phyloP scores from a whole-genome alignment of 2,888 invertebrate species.

The Acronicta alni region DNA sequence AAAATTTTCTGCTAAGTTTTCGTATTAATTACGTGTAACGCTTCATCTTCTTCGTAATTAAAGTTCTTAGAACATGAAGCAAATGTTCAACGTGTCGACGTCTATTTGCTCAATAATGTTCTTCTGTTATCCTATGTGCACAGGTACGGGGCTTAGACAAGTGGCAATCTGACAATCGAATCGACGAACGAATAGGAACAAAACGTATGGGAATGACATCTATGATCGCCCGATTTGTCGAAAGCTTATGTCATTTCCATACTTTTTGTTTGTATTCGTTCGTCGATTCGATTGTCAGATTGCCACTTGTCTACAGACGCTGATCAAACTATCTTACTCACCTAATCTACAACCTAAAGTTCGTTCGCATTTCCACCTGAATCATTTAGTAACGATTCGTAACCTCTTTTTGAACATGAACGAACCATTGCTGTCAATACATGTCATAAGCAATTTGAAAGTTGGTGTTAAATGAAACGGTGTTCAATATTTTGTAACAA shows the following conservation, averaged over 20 bases:
- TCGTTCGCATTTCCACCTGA: slow-evolving; percentile 20
- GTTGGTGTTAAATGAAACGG: slow-evolving; percentile 88
- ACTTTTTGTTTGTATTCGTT: no score
- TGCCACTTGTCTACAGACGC: no score
- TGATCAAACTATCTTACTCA: no score
- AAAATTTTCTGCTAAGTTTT: slow-evolving; percentile 22
- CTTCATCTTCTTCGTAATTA: slow-evolving; percentile 13
- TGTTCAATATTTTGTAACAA: slow-evolving; percentile 89
- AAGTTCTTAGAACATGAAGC: slow-evolving; percentile 30
- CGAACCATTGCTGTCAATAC: slow-evolving; percentile 75
- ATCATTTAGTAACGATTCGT: slow-evolving; percentile 65
- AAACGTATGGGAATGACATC: no score
- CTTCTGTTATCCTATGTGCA: slow-evolving; percentile 7
- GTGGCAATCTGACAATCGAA: no score
- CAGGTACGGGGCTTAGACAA: no score
- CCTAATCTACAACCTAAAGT: slow-evolving; percentile 3
- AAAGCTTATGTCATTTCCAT: no score
- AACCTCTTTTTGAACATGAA: slow-evolving; percentile 70
- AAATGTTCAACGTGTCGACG: slow-evolving; percentile 11
- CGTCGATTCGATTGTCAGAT: no score
- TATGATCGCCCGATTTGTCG: no score
- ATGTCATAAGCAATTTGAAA: slow-evolving; percentile 85
- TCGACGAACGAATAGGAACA: no score
- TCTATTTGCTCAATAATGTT: slow-evolving; percentile 11
- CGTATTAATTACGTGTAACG: slow-evolving; percentile 5